phyloP scores from a whole-genome alignment of 1,140 invertebrate species.

The Proctacanthus coquilletti region DNA sequence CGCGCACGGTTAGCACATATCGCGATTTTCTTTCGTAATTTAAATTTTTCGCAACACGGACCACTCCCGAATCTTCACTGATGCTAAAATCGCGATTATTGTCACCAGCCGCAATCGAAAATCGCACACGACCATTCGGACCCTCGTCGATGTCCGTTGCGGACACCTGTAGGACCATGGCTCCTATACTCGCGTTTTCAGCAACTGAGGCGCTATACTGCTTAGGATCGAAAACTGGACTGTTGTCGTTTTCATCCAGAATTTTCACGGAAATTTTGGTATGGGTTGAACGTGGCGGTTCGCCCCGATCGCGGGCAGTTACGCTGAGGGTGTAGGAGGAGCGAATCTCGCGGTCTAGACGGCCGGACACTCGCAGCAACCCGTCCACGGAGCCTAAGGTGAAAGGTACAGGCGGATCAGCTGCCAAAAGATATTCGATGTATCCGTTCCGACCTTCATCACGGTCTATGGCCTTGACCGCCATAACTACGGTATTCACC shows the following conservation, averaged over 20 bases:
- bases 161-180: slow-evolving; percentile 75
- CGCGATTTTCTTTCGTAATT: slow-evolving; percentile 79
- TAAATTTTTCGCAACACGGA: slow-evolving; percentile 76
- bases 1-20: slow-evolving; percentile 68
- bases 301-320: slow-evolving; percentile 75
- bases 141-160: slow-evolving; percentile 86
- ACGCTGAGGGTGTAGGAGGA: slow-evolving; percentile 68
- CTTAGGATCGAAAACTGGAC: slow-evolving; percentile 74
- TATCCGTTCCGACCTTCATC: slow-evolving; percentile 90
- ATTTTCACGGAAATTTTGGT: slow-evolving; percentile 57
- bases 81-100: slow-evolving; percentile 80
- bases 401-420: slow-evolving; percentile 49
- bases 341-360: slow-evolving; percentile 68
- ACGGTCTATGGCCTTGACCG: slow-evolving; percentile 76
- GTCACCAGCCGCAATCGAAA: slow-evolving; percentile 77
- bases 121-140: slow-evolving; percentile 72
- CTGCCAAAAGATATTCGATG: slow-evolving; percentile 66
- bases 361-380: slow-evolving; percentile 59
- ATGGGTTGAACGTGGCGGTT: slow-evolving; percentile 57
- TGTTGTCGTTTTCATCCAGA: slow-evolving; percentile 88
- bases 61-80: slow-evolving; percentile 73
- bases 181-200: slow-evolving; percentile 87
- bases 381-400: slow-evolving; percentile 77
- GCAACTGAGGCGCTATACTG: slow-evolving; percentile 75
- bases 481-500: slow-evolving; percentile 78